A percentile compares a stretch with the other conserved stretches of the same genome.
phyloP scores from a whole-genome alignment of 1,140 invertebrate genomes.

The Chironomus striatipennis region DNA sequence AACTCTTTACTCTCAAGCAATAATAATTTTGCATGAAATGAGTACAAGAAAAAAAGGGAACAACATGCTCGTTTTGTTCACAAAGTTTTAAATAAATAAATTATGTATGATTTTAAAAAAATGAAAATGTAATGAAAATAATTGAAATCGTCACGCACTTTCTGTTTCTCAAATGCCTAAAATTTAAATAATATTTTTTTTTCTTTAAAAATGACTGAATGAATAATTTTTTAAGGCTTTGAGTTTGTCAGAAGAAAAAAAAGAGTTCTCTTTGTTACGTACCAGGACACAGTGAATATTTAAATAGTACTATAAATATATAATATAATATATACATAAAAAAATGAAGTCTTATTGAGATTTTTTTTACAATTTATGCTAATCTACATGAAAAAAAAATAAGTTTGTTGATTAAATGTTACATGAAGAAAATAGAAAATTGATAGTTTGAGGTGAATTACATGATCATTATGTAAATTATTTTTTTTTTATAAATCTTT shows the following conservation, averaged over 20 bases:
- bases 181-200: neutral
- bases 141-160: conserved; percentile 1
- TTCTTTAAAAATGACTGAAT: neutral
- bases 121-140: neutral
- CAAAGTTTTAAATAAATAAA: too few relatives aligned
- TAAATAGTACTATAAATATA: conserved; percentile 6
- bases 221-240: conserved; percentile 7
- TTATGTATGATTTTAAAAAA: neutral
- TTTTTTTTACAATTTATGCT: conserved; percentile 5
- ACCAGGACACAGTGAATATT: neutral
- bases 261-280: neutral
- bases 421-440: too few relatives aligned
- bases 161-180: too few relatives aligned
- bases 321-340: too few relatives aligned
- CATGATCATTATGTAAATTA: neutral
- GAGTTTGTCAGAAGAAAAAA: neutral
- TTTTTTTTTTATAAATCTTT: neutral
- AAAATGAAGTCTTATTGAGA: neutral
- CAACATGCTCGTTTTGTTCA: too few relatives aligned
- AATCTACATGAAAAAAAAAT: neutral
- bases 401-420: neutral
- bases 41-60: too few relatives aligned
- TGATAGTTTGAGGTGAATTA: too few relatives aligned
- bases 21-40: too few relatives aligned
- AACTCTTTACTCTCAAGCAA: too few relatives aligned